Evolutionary conservation across 2,888 invertebrate genomes (phyloP), one percentile per base, ranked within the genome.

Genomic region (Bembecia ichneumoniformis): DNA sequence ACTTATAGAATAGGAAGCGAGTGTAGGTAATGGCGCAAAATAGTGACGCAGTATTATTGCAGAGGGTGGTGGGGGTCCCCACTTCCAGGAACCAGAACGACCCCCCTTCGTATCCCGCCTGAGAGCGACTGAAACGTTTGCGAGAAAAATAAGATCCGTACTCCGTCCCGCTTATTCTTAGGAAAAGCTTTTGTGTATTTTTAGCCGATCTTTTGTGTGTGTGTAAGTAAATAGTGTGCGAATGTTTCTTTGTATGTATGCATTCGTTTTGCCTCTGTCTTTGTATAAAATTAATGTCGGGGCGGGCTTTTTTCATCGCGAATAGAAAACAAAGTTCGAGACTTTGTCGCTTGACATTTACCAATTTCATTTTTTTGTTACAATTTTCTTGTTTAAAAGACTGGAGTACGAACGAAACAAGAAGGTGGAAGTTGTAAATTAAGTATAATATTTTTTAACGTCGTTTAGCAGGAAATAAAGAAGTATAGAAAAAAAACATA

Each of bases 41-140:
- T 88, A 88, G 87, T 87, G 88, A 87, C 87, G 88, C 88, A 87
- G 87, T 88, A 88, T 88, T 87, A 87, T 87, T 87, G 86, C 87
- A 86, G 78, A 77, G 80, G 81, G 83, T 66, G 74, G 74, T 65
- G 74, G 72, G 56, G 66, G 54, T 66, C 63, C 62, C 62, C 51
- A 61, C 63, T 62, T 62, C 64, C 67, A 69, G 70, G 15, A n/a
- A 28, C n/a, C 17, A 54, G 51, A 46, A 54, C 52, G 4, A 46
- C 61, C 51, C 61, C 63, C 63, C 62, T 64, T 66, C 69, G 63
- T 69, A 62, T 62, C 64, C 66, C 70, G 63, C 70, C 76, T 72
- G 66, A 68, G 79, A 79, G 86, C 77, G 86, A 82, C 79, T 82
- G 86, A 89, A 89, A 89, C 88, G 78, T 80, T 77, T 82, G 77